Conservation (phyloP, 2,797 vertebrate genomes). For the Schizothorax lantsangensis region DNA sequence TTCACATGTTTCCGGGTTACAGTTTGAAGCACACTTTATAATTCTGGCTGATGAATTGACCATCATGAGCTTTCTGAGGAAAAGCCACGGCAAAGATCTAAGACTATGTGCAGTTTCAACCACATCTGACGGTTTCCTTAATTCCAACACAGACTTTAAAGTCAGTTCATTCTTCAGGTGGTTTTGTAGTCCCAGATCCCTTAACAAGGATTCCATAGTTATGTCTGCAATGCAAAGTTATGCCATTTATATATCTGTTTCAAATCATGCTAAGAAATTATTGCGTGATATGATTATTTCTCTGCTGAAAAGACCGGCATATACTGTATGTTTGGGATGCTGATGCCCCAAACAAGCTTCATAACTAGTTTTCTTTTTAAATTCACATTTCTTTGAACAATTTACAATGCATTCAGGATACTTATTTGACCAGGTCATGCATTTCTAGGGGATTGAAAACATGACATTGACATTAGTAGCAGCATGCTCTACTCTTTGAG, state of each 20-base stretch:
- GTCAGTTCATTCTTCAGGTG: slow-evolving; percentile 5
- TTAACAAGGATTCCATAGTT: neutral
- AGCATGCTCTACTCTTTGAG: too few relatives aligned
- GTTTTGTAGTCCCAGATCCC: neutral
- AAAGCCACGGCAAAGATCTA: neutral
- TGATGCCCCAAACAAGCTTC: too few relatives aligned
- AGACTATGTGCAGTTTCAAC: neutral
- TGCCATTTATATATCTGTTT: neutral
- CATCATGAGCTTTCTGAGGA: slow-evolving; percentile 23
- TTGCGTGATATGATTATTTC: neutral
- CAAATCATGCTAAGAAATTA: neutral
- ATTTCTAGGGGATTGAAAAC: too few relatives aligned
- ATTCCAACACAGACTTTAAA: neutral
- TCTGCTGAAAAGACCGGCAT: neutral
- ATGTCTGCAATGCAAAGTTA: neutral
- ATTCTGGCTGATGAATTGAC: slow-evolving; percentile 5
- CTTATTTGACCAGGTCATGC: too few relatives aligned
- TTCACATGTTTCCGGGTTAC: neutral
- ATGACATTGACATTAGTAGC: too few relatives aligned
- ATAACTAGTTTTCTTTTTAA: too few relatives aligned
- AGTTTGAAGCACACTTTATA: neutral
- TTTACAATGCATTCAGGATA: too few relatives aligned
- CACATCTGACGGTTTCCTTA: neutral
- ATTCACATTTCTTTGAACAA: too few relatives aligned
- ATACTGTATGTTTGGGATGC: too few relatives aligned